phyloP scores from a whole-genome alignment of 1,140 invertebrate genomes.

The Calosoma granatense region DNA sequence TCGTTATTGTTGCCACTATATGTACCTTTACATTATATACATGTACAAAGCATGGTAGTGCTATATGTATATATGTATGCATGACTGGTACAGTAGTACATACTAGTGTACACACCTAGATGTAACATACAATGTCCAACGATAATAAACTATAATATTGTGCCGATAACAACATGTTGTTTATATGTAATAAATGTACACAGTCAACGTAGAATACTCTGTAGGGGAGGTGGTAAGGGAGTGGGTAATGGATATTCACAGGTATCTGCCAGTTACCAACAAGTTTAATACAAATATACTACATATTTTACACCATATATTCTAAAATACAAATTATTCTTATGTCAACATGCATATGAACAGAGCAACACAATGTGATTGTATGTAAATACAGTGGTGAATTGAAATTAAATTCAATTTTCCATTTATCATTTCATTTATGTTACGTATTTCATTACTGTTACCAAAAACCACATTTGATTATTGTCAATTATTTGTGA shows the following conservation, averaged over 20 bases:
- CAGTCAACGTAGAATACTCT: no score
- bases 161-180: not conserved
- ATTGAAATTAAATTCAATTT: not conserved
- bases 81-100: no score
- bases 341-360: not conserved
- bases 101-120: not conserved
- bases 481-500: not conserved
- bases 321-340: not conserved
- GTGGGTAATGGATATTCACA: not conserved
- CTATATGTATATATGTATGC: no score
- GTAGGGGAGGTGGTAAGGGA: no score
- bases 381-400: not conserved
- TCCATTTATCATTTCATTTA: not conserved
- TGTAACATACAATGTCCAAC: not conserved
- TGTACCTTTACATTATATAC: not conserved
- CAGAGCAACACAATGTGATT: not conserved
- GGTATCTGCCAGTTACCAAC: no score
- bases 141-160: not conserved
- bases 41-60: no score
- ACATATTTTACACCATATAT: not conserved
- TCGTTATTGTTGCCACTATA: not conserved
- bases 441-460: not conserved
- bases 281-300: not conserved
- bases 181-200: not conserved
- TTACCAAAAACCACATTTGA: not conserved